Evolutionary conservation across 2,113 vertebrate species (phyloP), one percentile per base, ranked within the genome.

Genomic region (Coptodon rendalli): DNA sequence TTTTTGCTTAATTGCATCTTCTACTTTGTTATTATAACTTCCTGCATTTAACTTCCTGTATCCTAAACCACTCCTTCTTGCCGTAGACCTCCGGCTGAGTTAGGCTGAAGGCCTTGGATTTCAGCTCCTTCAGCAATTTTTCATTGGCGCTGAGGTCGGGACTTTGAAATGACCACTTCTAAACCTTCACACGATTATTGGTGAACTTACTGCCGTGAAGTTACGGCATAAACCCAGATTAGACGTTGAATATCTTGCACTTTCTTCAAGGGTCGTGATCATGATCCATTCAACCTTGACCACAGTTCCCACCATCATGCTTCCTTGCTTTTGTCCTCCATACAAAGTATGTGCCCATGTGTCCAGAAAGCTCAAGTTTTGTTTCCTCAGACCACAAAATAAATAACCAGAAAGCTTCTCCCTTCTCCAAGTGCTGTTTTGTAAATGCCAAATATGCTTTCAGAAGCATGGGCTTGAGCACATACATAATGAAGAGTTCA

Each of bases 11-110:
- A 48, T 76, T 1, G 1, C 24, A 45, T 45, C 68, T 5, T 45
- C 22, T 16, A 29, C 22, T 73, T 24, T 73, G 22, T 73, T 0
- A 43, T 17, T 73, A 9, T 17, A 73, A 22, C 22, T 22, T 27
- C 3, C 6, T 45, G 22, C 22, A 11, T 17, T 45, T 73, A 43
- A 43, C 40, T 73, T 45, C 40, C 22, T 27, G 40, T 45, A 17
- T 73, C 68, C 6, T 48, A 76, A 27, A 48, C 1, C 3, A 76
- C 68, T 76, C 24, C 40, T 19, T 17, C 68, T 48, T 48, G 43
- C 43, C 1, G 0, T 16, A 27, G 66, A 24, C 71, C 43, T 48
- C 40, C 0, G 0, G 24, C 71, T 19, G 43, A 76, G 16, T 31
- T 76, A 12, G 16, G 24, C 1, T 29, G 17, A 27, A 48, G 43